Percentiles rank a stretch among this genome's conserved stretches.
These are phyloP conservation scores for Boloria euphrosyne DNA, from an alignment of 2,888 invertebrate species.

Conservation along the genomic window DNA sequence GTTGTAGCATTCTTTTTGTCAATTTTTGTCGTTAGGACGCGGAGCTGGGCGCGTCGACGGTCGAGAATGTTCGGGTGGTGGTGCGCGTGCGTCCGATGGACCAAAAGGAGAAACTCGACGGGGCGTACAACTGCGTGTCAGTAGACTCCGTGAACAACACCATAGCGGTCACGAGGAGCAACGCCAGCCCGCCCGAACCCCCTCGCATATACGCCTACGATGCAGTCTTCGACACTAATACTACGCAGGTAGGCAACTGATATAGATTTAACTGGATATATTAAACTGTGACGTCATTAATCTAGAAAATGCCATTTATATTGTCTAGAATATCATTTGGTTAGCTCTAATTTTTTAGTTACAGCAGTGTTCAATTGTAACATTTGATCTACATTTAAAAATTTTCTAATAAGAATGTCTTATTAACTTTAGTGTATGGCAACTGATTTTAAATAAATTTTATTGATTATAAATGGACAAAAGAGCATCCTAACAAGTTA, in stretches of 20 bases:
- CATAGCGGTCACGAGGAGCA: constrained; percentile 89
- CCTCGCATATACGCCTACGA: constrained; percentile 97
- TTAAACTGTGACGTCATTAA: constrained; percentile 19
- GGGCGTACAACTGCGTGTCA: constrained; percentile 87
- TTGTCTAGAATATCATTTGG: not conserved
- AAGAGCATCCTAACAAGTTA: constrained; percentile 4
- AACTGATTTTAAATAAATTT: not conserved
- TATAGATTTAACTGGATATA: not conserved
- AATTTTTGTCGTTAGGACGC: constrained; percentile 66
- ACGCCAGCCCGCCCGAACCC: constrained; percentile 87
- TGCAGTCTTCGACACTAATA: constrained; percentile 93
- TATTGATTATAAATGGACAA: not conserved
- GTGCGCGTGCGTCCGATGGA: constrained; percentile 97
- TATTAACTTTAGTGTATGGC: too few relatives aligned
- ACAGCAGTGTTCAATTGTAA: not conserved
- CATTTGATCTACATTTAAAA: not conserved
- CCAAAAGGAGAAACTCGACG: constrained; percentile 89
- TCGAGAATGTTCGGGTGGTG: constrained; percentile 98
- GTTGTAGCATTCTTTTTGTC: constrained; percentile 27
- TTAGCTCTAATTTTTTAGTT: too few relatives aligned
- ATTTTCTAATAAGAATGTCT: constrained; percentile 1
- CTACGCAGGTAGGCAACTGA: constrained; percentile 86
- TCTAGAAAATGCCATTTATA: constrained; percentile 9
- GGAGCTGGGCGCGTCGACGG: constrained; percentile 81
- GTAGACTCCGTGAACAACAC: constrained; percentile 90